Evolutionary conservation across 2,888 invertebrate species (phyloP), one percentile per base, ranked within the genome.

Genomic region (Cerastoderma edule): DNA sequence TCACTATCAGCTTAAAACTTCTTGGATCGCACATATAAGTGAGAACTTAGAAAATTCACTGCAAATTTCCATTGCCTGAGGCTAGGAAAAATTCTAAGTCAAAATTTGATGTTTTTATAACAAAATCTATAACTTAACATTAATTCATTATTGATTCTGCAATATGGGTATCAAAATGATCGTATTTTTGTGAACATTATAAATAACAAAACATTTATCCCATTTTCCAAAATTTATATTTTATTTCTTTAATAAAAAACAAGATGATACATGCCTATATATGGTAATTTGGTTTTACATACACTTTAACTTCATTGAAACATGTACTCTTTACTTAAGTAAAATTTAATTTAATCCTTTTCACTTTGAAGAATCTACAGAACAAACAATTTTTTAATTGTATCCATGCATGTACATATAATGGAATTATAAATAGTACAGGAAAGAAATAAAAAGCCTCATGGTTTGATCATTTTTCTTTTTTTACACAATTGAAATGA

Each of bases 91-190:
- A 50, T 50, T 10, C 6, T 22, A 50, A 22, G 10, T 22, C 50
- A n/a, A 50, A 50, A 50, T n/a, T n/a, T 50, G 10, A 6, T 13
- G 22, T n/a, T n/a, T n/a, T n/a, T n/a, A 16, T 50, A 22, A n/a
- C 22, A 50, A 50, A 50, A 50, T 50, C 10, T 16, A n/a, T 6
- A 13, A 22, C 6, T 13, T 6, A 13, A n/a, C 6, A 6, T 16
- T 6, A 16, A n/a, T 50, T 16, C 10, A 10, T 13, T 16, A 13
- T 50, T 16, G 6, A 10, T 50, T n/a, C 22, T 6, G 22, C 10
- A 10, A n/a, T n/a, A 50, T 50, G 50, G 50, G 50, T 50, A 50
- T 50, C 50, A 50, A 50, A 50, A 50, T 50, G 6, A 13, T 50
- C 22, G 22, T 13, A 50, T n/a, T 13, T 50, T 10, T 13, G 22